Conservation (phyloP, 2,113 vertebrate species). For the Rhynchomys soricoides region DNA sequence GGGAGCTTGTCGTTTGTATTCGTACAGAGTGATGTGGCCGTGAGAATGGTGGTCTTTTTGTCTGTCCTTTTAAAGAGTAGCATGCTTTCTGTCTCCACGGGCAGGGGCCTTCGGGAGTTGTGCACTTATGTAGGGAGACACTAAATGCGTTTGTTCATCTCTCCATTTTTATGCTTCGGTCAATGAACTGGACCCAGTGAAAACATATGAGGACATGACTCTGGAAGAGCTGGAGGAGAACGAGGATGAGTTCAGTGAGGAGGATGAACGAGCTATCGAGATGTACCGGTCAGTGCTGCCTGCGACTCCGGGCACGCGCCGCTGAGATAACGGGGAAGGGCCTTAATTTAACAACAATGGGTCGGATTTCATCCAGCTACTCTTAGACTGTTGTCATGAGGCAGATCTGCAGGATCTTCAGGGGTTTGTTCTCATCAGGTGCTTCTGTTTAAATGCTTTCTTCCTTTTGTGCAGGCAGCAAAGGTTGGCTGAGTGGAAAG, state of each 20-base stretch:
- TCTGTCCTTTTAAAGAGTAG: neutral
- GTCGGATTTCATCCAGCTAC: neutral
- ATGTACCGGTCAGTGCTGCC: conserved; percentile 94
- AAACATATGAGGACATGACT: conserved; percentile 97
- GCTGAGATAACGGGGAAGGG: conserved; percentile 39
- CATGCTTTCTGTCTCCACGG: neutral
- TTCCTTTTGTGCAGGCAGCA: conserved; percentile 88
- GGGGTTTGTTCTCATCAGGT: neutral
- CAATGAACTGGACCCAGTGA: conserved; percentile 86
- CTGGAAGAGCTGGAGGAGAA: conserved; percentile 96
- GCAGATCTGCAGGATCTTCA: neutral
- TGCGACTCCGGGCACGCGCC: too few species aligned
- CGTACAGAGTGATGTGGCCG: neutral
- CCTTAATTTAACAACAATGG: neutral
- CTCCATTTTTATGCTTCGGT: conserved; percentile 17
- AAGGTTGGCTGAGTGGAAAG: conserved; percentile 95
- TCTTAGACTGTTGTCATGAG: neutral
- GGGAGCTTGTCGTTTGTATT: neutral
- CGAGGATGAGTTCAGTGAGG: conserved; percentile 97
- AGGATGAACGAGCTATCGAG: conserved; percentile 96
- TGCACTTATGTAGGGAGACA: neutral
- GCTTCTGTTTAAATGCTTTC: neutral
- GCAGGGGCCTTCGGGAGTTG: neutral
- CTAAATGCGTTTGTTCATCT: neutral
- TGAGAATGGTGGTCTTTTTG: neutral